Evolutionary conservation across 1,140 invertebrate genomes (phyloP).

Genomic region (Aethina tumida): DNA sequence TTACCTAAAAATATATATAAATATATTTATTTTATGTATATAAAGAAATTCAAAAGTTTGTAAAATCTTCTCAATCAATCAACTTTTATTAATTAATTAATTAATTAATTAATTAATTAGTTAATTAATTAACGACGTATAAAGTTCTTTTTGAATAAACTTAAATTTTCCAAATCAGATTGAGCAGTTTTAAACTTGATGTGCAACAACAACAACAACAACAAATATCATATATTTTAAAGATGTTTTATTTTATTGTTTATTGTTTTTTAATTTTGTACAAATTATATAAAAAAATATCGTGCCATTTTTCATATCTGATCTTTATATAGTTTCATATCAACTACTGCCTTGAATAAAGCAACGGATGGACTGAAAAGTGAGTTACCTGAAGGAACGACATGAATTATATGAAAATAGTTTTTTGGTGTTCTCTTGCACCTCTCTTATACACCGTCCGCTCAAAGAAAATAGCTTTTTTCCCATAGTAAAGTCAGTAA

Average conservation of each 20-base stretch:
- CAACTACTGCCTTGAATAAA: constrained; percentile 27
- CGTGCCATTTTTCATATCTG: constrained; percentile 11
- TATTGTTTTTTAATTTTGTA: constrained; percentile 7
- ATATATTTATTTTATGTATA: constrained; percentile 16
- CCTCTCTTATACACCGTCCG: too few species aligned
- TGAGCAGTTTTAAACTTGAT: constrained; percentile 11
- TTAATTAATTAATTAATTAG: not conserved
- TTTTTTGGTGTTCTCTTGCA: constrained; percentile 9
- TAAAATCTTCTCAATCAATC: not conserved
- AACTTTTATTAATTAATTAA: not conserved
- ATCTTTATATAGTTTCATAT: constrained; percentile 20
- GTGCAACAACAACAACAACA: not conserved
- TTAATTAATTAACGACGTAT: not conserved
- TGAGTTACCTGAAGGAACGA: constrained; percentile 27
- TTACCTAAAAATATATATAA: constrained; percentile 18
- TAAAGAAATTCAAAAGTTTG: constrained; percentile 12
- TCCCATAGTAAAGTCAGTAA: too few species aligned
- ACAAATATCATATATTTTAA: constrained; percentile 4
- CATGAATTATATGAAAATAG: not conserved
- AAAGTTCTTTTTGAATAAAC: constrained; percentile 2
- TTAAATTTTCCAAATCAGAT: constrained; percentile 3
- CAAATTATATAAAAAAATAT: constrained; percentile 11
- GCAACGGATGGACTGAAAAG: constrained; percentile 30
- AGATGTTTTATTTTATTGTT: constrained; percentile 8
- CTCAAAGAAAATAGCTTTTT: too few species aligned